Evolutionary conservation across 2,888 invertebrate genomes (phyloP).

Genomic region (Lamproptera curius): DNA sequence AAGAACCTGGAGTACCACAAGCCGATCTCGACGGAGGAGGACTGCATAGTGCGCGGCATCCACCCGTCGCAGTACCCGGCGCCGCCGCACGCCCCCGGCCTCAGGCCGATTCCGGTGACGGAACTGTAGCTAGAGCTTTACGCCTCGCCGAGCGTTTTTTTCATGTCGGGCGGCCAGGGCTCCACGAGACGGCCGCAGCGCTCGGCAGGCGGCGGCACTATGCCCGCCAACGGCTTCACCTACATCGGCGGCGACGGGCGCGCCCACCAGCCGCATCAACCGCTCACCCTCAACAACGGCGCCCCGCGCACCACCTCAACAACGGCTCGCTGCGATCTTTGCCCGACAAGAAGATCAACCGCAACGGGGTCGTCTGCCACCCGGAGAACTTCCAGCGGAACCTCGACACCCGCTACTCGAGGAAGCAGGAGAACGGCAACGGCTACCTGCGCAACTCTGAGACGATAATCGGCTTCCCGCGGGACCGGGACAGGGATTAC

Average conservation of each 20-base stretch:
- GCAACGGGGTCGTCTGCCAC: constrained; percentile 65
- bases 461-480: constrained; percentile 62
- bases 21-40: constrained; percentile 90
- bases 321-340: constrained; percentile 72
- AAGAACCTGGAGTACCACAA: constrained; percentile 94
- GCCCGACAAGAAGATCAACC: constrained; percentile 68
- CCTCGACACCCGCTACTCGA: constrained; percentile 67
- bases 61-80: constrained; percentile 74
- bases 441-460: constrained; percentile 70
- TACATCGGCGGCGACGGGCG: constrained; percentile 84
- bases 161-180: constrained; percentile 82
- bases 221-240: constrained; percentile 86
- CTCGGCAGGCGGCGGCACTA: constrained; percentile 77
- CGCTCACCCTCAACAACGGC: constrained; percentile 72
- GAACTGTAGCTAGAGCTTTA: constrained; percentile 97
- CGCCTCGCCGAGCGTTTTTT: constrained; percentile 91
- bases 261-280: constrained; percentile 71
- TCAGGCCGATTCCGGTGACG: constrained; percentile 89
- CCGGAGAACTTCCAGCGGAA: constrained; percentile 74
- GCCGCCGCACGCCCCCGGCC: constrained; percentile 72
- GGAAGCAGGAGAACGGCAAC: constrained; percentile 75
- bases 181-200: constrained; percentile 70
- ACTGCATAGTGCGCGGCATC: constrained; percentile 85
- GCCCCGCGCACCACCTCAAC: constrained; percentile 72
- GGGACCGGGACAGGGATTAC: constrained; percentile 37